Conservation (phyloP, 2,888 invertebrate genomes). For the Parthenolecanium corni region DNA sequence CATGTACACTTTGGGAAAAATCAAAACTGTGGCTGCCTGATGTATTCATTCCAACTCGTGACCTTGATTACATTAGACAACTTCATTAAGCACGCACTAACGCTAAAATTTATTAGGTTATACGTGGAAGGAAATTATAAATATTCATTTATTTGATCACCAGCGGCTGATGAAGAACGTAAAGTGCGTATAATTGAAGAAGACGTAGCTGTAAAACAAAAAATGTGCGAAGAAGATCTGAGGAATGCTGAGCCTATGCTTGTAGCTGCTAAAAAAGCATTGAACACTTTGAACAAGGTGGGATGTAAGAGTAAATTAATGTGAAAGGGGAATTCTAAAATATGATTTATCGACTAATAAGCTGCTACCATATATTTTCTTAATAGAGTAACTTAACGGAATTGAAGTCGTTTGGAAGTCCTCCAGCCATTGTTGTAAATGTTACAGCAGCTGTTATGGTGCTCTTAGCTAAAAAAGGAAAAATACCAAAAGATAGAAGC, state of each 20-base stretch:
- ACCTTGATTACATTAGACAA: too few relatives aligned
- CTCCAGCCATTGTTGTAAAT: slow-evolving; percentile 75
- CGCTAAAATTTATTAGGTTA: too few relatives aligned
- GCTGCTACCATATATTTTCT: neutral
- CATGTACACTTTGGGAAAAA: too few relatives aligned
- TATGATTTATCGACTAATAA: too few relatives aligned
- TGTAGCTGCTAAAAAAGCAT: slow-evolving; percentile 74
- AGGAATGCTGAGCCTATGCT: slow-evolving; percentile 85
- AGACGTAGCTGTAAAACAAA: slow-evolving; percentile 71
- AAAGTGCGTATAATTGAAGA: slow-evolving; percentile 83
- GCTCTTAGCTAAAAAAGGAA: slow-evolving; percentile 67
- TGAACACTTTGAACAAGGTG: slow-evolving; percentile 81
- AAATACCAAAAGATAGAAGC: slow-evolving; percentile 78
- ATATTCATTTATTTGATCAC: slow-evolving; percentile 30
- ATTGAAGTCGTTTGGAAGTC: slow-evolving; percentile 84
- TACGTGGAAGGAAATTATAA: too few relatives aligned
- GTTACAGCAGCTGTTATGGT: slow-evolving; percentile 81
- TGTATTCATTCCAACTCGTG: too few relatives aligned
- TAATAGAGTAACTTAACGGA: slow-evolving; percentile 72
- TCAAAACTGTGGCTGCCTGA: too few relatives aligned
- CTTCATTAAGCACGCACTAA: too few relatives aligned
- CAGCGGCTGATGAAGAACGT: slow-evolving; percentile 70
- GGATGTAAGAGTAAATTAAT: neutral
- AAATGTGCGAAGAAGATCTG: slow-evolving; percentile 77
- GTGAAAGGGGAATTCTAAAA: too few relatives aligned